Conservation (phyloP, 1,140 invertebrate genomes). For the Catajapyx aquilonaris region DNA sequence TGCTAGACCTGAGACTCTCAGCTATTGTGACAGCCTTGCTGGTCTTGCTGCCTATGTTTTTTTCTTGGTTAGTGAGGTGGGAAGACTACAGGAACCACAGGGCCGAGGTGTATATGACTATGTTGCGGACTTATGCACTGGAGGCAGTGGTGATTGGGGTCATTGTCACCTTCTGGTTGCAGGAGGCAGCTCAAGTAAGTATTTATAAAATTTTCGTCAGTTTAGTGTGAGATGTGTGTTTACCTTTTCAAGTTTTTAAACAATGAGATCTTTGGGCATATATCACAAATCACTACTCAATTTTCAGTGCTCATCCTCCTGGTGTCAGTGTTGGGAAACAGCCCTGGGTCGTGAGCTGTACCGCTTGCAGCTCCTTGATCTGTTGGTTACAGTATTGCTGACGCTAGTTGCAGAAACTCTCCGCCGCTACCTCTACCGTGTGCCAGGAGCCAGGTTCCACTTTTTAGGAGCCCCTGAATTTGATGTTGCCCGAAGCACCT, state of each 20-base stretch:
- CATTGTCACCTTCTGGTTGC: not conserved
- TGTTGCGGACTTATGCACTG: not conserved
- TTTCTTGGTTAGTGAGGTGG: not conserved
- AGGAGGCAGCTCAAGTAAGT: not conserved
- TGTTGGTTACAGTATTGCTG: not conserved
- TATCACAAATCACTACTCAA: no score
- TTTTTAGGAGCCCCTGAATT: not conserved
- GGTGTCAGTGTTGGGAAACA: not conserved
- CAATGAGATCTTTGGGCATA: no score
- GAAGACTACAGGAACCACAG: not conserved
- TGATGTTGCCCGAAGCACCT: not conserved
- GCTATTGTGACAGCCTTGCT: not conserved
- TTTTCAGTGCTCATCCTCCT: no score
- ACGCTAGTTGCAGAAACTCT: not conserved
- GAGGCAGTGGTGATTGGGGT: not conserved
- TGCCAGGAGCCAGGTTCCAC: not conserved
- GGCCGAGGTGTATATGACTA: not conserved
- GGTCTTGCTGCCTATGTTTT: not conserved
- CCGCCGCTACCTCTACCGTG: not conserved
- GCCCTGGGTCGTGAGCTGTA: not conserved
- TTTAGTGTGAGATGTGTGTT: no score
- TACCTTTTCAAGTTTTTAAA: no score
- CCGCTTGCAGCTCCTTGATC: not conserved
- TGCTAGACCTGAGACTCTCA: no score
- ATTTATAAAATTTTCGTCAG: not conserved